Evolutionary conservation across 1,140 invertebrate species (phyloP).

Genomic region (Megathymus violae): DNA sequence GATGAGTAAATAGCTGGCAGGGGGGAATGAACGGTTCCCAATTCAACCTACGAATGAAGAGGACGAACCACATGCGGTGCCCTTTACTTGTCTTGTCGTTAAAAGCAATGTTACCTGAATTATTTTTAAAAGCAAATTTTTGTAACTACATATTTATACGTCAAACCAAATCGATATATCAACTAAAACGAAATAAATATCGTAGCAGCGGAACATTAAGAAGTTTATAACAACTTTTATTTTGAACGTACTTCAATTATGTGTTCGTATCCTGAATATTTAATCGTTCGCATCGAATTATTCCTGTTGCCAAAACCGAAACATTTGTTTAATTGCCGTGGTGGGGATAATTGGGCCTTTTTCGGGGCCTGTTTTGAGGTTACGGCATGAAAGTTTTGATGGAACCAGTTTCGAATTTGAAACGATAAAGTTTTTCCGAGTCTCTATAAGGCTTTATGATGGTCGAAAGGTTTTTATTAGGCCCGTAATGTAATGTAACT

Average conservation of each 20-base stretch:
- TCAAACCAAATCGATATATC: no score
- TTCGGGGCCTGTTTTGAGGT: constrained; percentile 25
- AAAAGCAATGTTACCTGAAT: no score
- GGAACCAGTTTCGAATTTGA: constrained; percentile 20
- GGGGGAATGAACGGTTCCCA: no score
- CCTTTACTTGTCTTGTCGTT: no score
- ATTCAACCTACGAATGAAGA: no score
- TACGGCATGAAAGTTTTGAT: constrained; percentile 9
- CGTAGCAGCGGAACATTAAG: no score
- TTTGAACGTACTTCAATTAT: constrained; percentile 15
- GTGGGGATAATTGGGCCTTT: constrained; percentile 33
- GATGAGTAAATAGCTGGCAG: no score
- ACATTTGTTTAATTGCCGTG: constrained; percentile 27
- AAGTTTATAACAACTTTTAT: no score
- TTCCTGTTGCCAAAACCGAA: constrained; percentile 6
- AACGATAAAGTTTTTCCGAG: background rate
- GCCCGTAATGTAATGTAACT: background rate
- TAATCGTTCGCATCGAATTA: constrained; percentile 21
- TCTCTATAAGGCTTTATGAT: background rate
- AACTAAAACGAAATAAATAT: no score
- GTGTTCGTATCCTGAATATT: constrained; percentile 16
- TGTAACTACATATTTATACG: no score
- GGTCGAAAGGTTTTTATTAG: background rate
- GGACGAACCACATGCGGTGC: no score
- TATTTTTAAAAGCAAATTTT: no score